Conservation (phyloP, 1,140 invertebrate genomes). For the Drosophila sulfurigaster region DNA sequence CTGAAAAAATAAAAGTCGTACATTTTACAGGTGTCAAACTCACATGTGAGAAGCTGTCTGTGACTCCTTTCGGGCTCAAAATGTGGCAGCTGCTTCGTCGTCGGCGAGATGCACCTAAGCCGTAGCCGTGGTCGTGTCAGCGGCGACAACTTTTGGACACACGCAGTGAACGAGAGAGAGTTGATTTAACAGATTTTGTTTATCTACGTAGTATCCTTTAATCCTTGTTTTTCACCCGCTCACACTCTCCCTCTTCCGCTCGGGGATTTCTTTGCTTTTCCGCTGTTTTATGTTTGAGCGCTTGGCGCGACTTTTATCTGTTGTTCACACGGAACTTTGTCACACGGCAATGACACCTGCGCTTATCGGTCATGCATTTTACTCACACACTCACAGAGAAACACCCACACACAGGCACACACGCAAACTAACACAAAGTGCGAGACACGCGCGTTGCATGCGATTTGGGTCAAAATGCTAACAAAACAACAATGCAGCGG, state of each 20-base stretch:
- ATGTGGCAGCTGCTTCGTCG: slow-evolving; percentile 22
- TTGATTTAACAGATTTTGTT: slow-evolving; percentile 28
- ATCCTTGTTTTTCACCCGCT: background rate
- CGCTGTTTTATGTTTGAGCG: slow-evolving; percentile 21
- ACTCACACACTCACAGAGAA: slow-evolving; percentile 6
- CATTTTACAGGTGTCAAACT: slow-evolving; percentile 64
- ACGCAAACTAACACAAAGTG: slow-evolving; percentile 27
- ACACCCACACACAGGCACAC: slow-evolving; percentile 9
- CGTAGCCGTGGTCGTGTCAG: background rate
- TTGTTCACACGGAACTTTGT: slow-evolving; percentile 52
- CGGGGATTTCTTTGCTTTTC: slow-evolving; percentile 1
- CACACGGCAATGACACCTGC: slow-evolving; percentile 61
- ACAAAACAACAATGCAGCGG: slow-evolving; percentile 73
- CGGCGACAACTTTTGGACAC: slow-evolving; percentile 19
- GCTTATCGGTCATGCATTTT: slow-evolving; percentile 61
- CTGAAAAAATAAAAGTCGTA: slow-evolving; percentile 47
- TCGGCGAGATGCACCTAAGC: slow-evolving; percentile 26
- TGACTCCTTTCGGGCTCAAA: slow-evolving; percentile 4
- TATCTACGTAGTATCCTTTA: slow-evolving; percentile 30
- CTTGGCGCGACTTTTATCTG: slow-evolving; percentile 43
- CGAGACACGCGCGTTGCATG: slow-evolving; percentile 26
- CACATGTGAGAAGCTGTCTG: slow-evolving; percentile 40
- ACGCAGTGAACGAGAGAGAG: background rate
- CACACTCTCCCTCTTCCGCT: background rate
- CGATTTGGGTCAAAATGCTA: slow-evolving; percentile 79